These are phyloP conservation scores for Fregata magnificens DNA, from an alignment of 2,113 vertebrate genomes.

Conservation along the genomic window DNA sequence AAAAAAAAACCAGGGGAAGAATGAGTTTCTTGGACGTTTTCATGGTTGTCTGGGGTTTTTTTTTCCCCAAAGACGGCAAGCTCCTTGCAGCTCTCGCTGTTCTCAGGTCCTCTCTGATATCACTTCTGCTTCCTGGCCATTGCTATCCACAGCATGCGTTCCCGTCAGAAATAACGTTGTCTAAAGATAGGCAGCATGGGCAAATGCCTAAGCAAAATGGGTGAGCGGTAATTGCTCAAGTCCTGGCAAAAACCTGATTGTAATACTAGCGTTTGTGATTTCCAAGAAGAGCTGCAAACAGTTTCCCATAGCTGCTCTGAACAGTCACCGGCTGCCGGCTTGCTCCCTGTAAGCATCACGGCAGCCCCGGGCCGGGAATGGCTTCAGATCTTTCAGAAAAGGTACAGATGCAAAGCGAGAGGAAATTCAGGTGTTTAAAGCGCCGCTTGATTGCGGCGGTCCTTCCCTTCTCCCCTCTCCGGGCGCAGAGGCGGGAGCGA, in stretches of 20 bases:
- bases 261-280: rapidly evolving
- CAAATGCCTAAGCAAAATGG: rapidly evolving
- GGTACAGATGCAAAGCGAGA: rapidly evolving
- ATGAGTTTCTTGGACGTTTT: neutral
- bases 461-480: neutral
- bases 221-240: rapidly evolving
- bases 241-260: rapidly evolving
- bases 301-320: rapidly evolving
- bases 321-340: rapidly evolving
- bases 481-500: neutral
- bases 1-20: neutral
- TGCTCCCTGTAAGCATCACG: rapidly evolving
- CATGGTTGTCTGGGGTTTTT: rapidly evolving
- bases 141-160: rapidly evolving
- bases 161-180: rapidly evolving
- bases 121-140: rapidly evolving
- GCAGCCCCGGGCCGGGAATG: rapidly evolving
- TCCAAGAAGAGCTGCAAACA: rapidly evolving
- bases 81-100: rapidly evolving
- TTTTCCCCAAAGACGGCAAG: neutral
- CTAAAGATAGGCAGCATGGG: rapidly evolving
- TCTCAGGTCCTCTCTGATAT: rapidly evolving
- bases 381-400: rapidly evolving
- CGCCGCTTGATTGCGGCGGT: rapidly evolving
- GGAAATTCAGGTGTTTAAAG: rapidly evolving